phyloP scores from a whole-genome alignment of 2,888 invertebrate species.

The Pammene fasciana region DNA sequence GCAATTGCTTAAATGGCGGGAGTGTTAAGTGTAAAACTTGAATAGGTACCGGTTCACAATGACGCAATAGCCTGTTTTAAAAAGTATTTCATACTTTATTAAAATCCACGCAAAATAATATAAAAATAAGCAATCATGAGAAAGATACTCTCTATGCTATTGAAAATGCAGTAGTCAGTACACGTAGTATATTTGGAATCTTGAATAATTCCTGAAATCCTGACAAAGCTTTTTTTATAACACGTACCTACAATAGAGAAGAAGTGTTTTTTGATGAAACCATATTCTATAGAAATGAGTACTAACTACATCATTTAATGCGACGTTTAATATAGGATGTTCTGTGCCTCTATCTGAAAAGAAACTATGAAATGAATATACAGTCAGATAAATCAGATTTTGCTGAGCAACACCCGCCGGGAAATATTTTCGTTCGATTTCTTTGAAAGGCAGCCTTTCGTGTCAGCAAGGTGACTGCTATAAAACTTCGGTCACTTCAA shows the following conservation, averaged over 20 bases:
- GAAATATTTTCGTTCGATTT: background rate
- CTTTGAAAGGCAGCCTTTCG: background rate
- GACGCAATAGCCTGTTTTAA: conserved; percentile 4
- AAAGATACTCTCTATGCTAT: too few species aligned
- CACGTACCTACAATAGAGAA: background rate
- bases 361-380: too few species aligned
- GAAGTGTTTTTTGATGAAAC: too few species aligned
- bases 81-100: background rate
- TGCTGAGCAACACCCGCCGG: background rate
- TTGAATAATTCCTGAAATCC: background rate
- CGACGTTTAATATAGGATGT: too few species aligned
- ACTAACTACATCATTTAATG: too few species aligned
- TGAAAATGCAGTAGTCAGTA: too few species aligned
- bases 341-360: too few species aligned
- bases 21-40: conserved; percentile 15
- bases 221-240: background rate
- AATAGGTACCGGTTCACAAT: conserved; percentile 1
- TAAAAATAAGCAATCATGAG: too few species aligned
- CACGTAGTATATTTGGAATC: background rate
- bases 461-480: conserved; percentile 30
- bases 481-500: conserved; percentile 20
- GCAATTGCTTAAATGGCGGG: conserved; percentile 9
- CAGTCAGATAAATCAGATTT: background rate
- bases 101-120: background rate
- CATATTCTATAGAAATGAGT: too few species aligned